phyloP scores from a whole-genome alignment of 2,797 vertebrate species.

The Sebastes paucispinis region DNA sequence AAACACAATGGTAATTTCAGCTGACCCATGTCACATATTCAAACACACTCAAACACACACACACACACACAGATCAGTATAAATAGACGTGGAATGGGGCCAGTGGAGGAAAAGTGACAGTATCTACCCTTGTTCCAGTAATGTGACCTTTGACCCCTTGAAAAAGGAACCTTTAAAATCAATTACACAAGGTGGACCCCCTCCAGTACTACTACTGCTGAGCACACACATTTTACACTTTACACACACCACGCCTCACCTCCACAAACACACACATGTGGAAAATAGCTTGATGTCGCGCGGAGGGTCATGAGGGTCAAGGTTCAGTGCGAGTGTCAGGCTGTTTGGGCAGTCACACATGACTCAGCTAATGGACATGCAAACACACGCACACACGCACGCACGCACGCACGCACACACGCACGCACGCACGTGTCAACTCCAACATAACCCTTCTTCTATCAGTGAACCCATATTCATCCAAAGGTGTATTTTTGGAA shows the following conservation, averaged over 20 bases:
- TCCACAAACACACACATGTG: neutral
- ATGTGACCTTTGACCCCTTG: constrained; percentile 57
- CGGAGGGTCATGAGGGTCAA: constrained; percentile 36
- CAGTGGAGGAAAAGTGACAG: neutral
- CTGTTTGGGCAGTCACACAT: neutral
- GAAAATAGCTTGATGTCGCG: constrained; percentile 14
- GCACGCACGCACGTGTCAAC: neutral
- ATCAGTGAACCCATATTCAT: neutral
- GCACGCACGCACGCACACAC: neutral
- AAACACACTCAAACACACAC: neutral
- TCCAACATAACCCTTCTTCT: neutral
- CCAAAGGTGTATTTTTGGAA: no score
- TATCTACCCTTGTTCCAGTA: constrained; percentile 23
- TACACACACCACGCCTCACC: neutral
- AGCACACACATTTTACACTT: constrained; percentile 51
- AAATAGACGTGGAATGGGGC: constrained; percentile 41
- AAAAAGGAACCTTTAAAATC: constrained; percentile 42
- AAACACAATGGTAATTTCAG: constrained; percentile 14
- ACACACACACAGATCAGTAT: constrained; percentile 1
- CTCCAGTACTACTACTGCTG: constrained; percentile 34
- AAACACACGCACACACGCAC: neutral
- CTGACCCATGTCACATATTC: constrained; percentile 20
- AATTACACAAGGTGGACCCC: neutral
- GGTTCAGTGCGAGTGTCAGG: constrained; percentile 11
- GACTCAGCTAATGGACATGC: neutral